Evolutionary conservation across 2,113 vertebrate genomes (phyloP), one percentile per base, ranked within the genome.

Genomic region (Ageneiosus marmoratus): DNA sequence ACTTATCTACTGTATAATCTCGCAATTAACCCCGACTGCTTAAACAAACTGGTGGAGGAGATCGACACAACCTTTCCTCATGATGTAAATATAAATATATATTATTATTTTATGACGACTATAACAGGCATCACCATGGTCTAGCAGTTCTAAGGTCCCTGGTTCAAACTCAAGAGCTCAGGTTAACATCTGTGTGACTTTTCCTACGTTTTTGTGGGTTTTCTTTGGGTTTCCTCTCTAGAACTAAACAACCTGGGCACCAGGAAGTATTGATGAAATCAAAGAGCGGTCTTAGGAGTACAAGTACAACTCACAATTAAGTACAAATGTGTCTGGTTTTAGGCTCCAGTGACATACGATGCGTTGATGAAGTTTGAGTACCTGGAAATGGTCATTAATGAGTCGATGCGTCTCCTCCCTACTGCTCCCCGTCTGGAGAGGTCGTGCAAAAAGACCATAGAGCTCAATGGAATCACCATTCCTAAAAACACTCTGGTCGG

Each of bases 341-440:
- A 94, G 94, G 88, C 87, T 48, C 7, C 90, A 13, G 84, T 92
- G 32, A 93, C 90, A 0, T 97, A 96, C 27, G 89, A 86, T 0
- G 1, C 80, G 0, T 4, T 97, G 83, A 87, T 83, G 62, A 92
- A 96, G 81, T 94, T 97, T 94, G 95, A 97, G 5, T 97, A 96
- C 81, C 85, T 98, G 0, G 94, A 98, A 16, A 93, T 94, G 89
- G 94, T 93, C 46, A 85, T 97, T 89, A 96, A 90, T 0, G 95
- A 98, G 88, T 88, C 90, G 5, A 90, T 97, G 29, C 84, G 94
- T 1, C 27, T 97, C 20, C 95, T 89, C 44, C 95, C 96, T 0
- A 18, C 79, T 0, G 84, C 48, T 1, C 22, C 82, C 0, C 87
- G 93, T 22, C 2, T 96, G 22, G 92, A 96, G 9, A 95, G 96